Base-by-base conservation (phyloP, 2,113 vertebrate species). In the Morone saxatilis region DNA sequence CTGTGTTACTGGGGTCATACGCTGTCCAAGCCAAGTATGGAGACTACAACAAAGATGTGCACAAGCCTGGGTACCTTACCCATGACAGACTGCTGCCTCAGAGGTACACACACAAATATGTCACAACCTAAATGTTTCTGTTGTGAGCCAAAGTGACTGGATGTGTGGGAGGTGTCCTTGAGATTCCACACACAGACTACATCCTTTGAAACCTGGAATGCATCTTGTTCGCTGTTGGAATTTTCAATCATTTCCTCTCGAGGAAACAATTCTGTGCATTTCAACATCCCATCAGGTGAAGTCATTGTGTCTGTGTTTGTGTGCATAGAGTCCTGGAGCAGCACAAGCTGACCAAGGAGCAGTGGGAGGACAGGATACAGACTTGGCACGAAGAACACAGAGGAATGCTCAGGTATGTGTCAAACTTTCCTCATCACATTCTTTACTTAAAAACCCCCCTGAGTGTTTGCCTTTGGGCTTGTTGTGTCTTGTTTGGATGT, bases 351-450 rank as follows among this genome's bases (percentile, higher is more conserved):
- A 99, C 98, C 75, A 99, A 99, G 95, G 98, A 99, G 81, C 98
- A 99, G 76, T 99, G 98, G 98, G 98, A 99, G 94, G 98, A 99
- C 94, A 96, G 98, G 92, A 99, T 99, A 96, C 98, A 99, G 93
- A 97, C 97, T 31, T 99, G 98, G 98, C 98, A 99, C 47, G 97
- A 99, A 81, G 98, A 99, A 56, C 98, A 99, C 84, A 95, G 96
- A 89, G 97, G 97, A 91, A 99, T 99, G 97, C 94, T 99, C 87
- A 97, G 98, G 98, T 99, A 67, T 51, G 78, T 78, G 36, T 74
- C 48, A 59, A 25, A 51, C 25, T 41, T 54, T 54, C 25, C 17
- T 22, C 4, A 22, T 51, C n/a, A 41, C 9, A 13, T 40, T 67
- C 54, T 75, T 41, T 4, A 19, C 20, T 11, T 16, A 13, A n/a